Percentiles rank a stretch among this genome's conserved stretches.
phyloP scores from a whole-genome alignment of 2,888 invertebrate genomes.

The Acleris laterana region DNA sequence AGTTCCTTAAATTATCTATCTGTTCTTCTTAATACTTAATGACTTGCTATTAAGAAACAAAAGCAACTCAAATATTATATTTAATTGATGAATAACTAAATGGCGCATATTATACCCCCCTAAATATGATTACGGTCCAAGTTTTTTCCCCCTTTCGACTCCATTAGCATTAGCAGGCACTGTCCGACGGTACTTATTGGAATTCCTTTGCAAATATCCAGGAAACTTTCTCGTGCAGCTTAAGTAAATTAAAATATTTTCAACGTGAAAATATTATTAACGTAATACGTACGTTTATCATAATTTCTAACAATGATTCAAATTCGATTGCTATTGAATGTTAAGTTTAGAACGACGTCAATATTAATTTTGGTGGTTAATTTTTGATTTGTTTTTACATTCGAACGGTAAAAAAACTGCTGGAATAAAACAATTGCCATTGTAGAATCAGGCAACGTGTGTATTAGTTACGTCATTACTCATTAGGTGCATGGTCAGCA shows the following conservation, averaged over 20 bases:
- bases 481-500: too few species aligned
- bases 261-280: neutral
- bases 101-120: slow-evolving; percentile 1
- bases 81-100: neutral
- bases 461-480: too few species aligned
- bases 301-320: too few species aligned
- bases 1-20: too few species aligned
- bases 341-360: too few species aligned
- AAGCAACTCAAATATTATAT: neutral
- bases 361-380: too few species aligned
- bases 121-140: slow-evolving; percentile 16
- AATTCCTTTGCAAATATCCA: slow-evolving; percentile 25
- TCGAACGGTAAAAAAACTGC: too few species aligned
- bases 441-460: too few species aligned
- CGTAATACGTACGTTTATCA: neutral
- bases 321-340: too few species aligned
- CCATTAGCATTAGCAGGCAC: slow-evolving; percentile 25
- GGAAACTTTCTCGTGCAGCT: slow-evolving; percentile 10
- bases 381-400: too few species aligned
- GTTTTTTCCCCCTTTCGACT: slow-evolving; percentile 13
- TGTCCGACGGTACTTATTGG: slow-evolving; percentile 19
- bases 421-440: too few species aligned
- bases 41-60: neutral
- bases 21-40: too few species aligned
- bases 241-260: slow-evolving; percentile 15